These are phyloP conservation scores for Liparis tanakae DNA, from an alignment of 2,797 vertebrate genomes.

Conservation along the genomic window DNA sequence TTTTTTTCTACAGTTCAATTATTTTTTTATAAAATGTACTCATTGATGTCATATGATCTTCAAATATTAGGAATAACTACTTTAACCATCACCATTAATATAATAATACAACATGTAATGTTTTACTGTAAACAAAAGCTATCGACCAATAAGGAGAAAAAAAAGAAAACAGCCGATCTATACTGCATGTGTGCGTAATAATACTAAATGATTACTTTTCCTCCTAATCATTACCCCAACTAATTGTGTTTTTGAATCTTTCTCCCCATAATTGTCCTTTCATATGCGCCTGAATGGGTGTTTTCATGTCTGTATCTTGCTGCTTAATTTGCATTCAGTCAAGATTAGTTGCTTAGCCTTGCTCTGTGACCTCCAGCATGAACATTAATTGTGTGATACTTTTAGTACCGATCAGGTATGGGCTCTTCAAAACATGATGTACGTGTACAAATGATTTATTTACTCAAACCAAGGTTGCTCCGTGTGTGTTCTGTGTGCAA, in stretches of 20 bases:
- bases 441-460: constrained; percentile 56
- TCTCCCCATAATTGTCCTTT: constrained; percentile 42
- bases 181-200: background rate
- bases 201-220: constrained; percentile 18
- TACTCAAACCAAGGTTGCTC: constrained; percentile 58
- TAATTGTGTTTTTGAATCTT: constrained; percentile 36
- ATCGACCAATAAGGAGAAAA: background rate
- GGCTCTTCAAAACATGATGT: constrained; percentile 41
- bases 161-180: constrained; percentile 11
- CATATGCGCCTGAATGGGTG: constrained; percentile 23
- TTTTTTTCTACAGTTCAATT: constrained; percentile 4
- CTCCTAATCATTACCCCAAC: constrained; percentile 37
- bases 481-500: constrained; percentile 36
- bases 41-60: constrained; percentile 11
- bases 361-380: constrained; percentile 58
- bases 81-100: background rate
- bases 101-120: background rate
- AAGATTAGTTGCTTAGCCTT: constrained; percentile 51
- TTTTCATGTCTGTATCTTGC: constrained; percentile 26
- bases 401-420: constrained; percentile 36
- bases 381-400: constrained; percentile 60
- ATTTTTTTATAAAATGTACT: background rate
- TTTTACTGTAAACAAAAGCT: constrained; percentile 3
- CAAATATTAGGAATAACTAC: constrained; percentile 12
- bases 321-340: constrained; percentile 54